These are phyloP conservation scores for Esperia sulphurella DNA, from an alignment of 2,888 invertebrate genomes.

Conservation along the genomic window DNA sequence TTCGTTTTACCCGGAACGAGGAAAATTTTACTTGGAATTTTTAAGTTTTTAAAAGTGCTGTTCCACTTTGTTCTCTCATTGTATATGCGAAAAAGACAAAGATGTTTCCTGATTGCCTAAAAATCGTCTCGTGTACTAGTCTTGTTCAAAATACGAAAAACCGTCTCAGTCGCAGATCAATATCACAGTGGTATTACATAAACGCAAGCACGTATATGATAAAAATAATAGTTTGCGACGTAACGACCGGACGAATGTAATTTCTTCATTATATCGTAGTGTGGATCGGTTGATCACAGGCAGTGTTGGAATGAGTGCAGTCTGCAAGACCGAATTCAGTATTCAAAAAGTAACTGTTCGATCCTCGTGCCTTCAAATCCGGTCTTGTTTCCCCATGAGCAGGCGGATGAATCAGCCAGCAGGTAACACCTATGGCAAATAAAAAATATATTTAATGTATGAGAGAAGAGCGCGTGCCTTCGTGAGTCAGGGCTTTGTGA, in stretches of 20 bases:
- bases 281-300: constrained; percentile 70
- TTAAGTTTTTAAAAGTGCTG: too few relatives aligned
- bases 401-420: constrained; percentile 49
- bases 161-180: too few relatives aligned
- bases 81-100: too few relatives aligned
- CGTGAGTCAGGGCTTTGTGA: constrained; percentile 49
- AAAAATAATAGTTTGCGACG: constrained; percentile 49
- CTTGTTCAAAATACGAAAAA: too few relatives aligned
- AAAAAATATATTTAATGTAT: constrained; percentile 29
- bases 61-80: too few relatives aligned
- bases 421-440: constrained; percentile 61
- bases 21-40: too few relatives aligned
- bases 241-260: constrained; percentile 66
- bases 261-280: constrained; percentile 51
- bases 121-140: too few relatives aligned
- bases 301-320: constrained; percentile 58
- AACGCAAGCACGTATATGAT: constrained; percentile 8
- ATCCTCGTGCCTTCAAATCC: constrained; percentile 11
- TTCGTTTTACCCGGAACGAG: too few relatives aligned
- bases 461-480: constrained; percentile 39
- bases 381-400: constrained; percentile 28
- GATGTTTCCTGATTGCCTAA: too few relatives aligned
- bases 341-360: constrained; percentile 3
- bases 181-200: constrained; percentile 21
- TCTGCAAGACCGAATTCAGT: neutral